phyloP scores from a whole-genome alignment of 2,797 vertebrate genomes.

The Apogon hyalosoma region DNA sequence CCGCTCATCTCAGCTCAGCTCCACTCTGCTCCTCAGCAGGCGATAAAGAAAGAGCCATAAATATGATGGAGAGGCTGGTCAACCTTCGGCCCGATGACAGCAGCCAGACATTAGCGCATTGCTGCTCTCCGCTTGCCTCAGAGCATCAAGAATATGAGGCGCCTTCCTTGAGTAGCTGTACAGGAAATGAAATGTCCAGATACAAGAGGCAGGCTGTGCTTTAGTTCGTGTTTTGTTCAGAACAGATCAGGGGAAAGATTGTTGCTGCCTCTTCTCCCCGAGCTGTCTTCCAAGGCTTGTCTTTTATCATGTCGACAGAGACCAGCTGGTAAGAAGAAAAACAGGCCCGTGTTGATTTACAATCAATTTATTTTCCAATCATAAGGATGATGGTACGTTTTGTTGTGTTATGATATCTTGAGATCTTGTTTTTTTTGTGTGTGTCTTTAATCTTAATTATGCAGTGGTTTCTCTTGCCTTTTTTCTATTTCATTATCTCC shows the following conservation, averaged over 20 bases:
- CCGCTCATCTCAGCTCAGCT: constrained; percentile 11
- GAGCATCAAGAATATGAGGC: constrained; percentile 62
- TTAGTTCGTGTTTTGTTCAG: constrained; percentile 53
- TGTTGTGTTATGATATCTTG: constrained; percentile 10
- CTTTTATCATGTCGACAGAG: constrained; percentile 38
- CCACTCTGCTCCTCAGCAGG: constrained; percentile 49
- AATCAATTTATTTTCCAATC: constrained; percentile 29
- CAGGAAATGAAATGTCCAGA: constrained; percentile 77
- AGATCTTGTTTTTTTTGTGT: constrained; percentile 15
- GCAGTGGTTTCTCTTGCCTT: background rate
- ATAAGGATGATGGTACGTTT: constrained; percentile 16
- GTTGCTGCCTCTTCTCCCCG: constrained; percentile 33
- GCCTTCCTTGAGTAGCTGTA: constrained; percentile 57
- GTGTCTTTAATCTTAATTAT: constrained; percentile 4
- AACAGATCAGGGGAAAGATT: constrained; percentile 50
- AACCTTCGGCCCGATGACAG: constrained; percentile 68
- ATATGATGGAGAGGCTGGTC: constrained; percentile 75
- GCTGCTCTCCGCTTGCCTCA: constrained; percentile 59
- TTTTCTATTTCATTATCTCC: constrained; percentile 5
- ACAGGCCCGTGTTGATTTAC: constrained; percentile 22
- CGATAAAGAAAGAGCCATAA: constrained; percentile 74
- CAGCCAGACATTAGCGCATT: constrained; percentile 62
- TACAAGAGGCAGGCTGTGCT: constrained; percentile 35
- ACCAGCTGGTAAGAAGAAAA: constrained; percentile 6
- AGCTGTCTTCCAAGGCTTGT: constrained; percentile 12